Evolutionary conservation across 2,888 invertebrate species (phyloP).

Genomic region (Hirtodrosophila confusa): DNA sequence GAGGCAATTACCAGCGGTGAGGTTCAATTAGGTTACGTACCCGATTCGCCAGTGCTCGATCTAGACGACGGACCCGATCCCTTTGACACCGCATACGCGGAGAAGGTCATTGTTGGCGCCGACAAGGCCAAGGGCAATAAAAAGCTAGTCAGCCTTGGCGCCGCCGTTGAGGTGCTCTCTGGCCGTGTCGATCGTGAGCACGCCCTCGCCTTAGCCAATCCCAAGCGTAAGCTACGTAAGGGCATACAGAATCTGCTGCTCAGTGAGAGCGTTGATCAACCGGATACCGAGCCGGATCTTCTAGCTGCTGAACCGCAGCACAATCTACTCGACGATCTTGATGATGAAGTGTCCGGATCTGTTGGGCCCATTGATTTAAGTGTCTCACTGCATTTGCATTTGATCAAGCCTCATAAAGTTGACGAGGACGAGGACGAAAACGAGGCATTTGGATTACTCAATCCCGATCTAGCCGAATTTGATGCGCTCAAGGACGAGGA

Average conservation of each 20-base stretch:
- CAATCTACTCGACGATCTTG: constrained; percentile 91
- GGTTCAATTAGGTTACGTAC: constrained; percentile 93
- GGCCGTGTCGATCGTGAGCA: constrained; percentile 92
- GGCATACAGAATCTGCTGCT: constrained; percentile 89
- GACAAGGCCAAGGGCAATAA: constrained; percentile 90
- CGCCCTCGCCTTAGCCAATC: constrained; percentile 85
- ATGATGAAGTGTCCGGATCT: constrained; percentile 86
- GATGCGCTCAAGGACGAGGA: constrained; percentile 87
- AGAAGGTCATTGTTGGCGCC: constrained; percentile 91
- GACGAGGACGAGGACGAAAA: constrained; percentile 65
- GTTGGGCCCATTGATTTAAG: constrained; percentile 90
- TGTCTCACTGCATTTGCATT: constrained; percentile 87
- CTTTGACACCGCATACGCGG: constrained; percentile 95
- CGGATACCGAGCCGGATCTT: constrained; percentile 79
- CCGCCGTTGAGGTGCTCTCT: constrained; percentile 94
- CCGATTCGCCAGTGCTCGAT: constrained; percentile 92
- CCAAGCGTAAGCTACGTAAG: constrained; percentile 86
- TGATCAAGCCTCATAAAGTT: constrained; percentile 84
- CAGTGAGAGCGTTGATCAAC: constrained; percentile 86
- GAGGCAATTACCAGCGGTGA: constrained; percentile 94
- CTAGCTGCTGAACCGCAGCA: constrained; percentile 83
- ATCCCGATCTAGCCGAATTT: constrained; percentile 85
- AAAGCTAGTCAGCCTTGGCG: constrained; percentile 92
- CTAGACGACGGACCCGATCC: constrained; percentile 90
- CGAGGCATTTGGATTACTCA: constrained; percentile 37